Percentiles rank a stretch among this genome's conserved stretches.
These are phyloP conservation scores for Arvicanthis niloticus DNA, from an alignment of 2,113 vertebrate species.

Conservation along the genomic window DNA sequence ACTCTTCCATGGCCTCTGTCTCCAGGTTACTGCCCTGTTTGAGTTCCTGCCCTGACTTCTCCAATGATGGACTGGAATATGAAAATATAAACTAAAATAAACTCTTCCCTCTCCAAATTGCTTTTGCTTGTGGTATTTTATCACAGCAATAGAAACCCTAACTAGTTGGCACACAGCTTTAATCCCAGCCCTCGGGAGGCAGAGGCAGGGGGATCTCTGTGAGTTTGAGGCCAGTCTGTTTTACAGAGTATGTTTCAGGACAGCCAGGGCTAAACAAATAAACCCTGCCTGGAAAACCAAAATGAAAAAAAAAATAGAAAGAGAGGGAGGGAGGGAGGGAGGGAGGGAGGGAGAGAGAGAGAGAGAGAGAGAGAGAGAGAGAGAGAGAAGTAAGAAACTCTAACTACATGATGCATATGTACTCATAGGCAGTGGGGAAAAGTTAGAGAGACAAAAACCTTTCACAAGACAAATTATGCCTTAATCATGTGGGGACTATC, in stretches of 20 bases:
- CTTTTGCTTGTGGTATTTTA: background rate
- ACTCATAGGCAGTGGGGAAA: background rate
- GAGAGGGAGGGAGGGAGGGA: no score
- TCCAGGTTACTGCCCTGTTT: background rate
- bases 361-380: no score
- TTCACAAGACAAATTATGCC: background rate
- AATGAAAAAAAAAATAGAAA: background rate
- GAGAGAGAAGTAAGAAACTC: background rate
- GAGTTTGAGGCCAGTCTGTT: background rate
- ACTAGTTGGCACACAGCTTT: background rate
- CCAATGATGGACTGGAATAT: background rate
- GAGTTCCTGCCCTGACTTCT: background rate
- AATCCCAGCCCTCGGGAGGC: background rate
- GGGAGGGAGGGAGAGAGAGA: no score
- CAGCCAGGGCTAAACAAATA: background rate
- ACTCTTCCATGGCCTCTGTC: background rate
- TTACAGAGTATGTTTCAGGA: background rate
- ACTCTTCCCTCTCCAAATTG: background rate
- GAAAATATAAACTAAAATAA: background rate
- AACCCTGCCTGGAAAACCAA: background rate
- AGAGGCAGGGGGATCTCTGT: background rate
- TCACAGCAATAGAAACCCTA: background rate
- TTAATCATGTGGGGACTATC: background rate
- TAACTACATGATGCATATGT: background rate
- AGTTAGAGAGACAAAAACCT: background rate